Base-by-base conservation (phyloP, 2,113 vertebrate genomes). In the Amblyornis subalaris region DNA sequence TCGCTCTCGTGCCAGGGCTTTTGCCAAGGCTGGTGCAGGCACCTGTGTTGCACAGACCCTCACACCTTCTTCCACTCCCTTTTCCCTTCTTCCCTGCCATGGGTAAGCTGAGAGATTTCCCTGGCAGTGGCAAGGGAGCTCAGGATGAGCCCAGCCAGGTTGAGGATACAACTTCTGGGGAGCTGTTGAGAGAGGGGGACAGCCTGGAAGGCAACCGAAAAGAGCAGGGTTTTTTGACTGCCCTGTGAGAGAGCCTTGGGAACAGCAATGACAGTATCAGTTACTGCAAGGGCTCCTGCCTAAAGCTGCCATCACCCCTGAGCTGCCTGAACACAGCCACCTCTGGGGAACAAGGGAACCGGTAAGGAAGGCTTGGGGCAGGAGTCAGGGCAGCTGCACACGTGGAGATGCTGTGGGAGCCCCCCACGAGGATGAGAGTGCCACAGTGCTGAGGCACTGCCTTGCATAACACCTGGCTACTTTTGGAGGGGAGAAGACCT, bases 261-360 rank as follows among this genome's bases (percentile, higher is more conserved):
- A 70, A 33, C 54, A 42, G 62, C 62, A 33, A 0, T 4, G 40
- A 31, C 20, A 10, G n/a, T 5, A 15, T 19, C 53, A 3, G 26
- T 24, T 44, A 22, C 55, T 38, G 45, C 72, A n/a, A 35, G 42
- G 50, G 58, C 48, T 74, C 62, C 78, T 66, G 36, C 50, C 58
- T 35, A 54, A 65, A 76, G 40, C 66, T 64, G 58, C 69, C 20
- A 2, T 60, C 40, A 1, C 24, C 13, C 26, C 55, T 16, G 10
- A 36, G 60, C 4, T 42, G 22, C 35, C 50, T n/a, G 23, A 53
- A 47, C 4, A 6, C 0, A 0, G 31, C 29, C 44, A 13, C 35
- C 23, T 84, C 44, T 0, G 2, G 21, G 51, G 42, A 80, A 53
- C 50, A n/a, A 50, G 57, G n/a, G 53, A 75, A 36, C 17, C 60